phyloP scores from a whole-genome alignment of 2,113 vertebrate species.

The Cyphomyrus plagiostoma region DNA sequence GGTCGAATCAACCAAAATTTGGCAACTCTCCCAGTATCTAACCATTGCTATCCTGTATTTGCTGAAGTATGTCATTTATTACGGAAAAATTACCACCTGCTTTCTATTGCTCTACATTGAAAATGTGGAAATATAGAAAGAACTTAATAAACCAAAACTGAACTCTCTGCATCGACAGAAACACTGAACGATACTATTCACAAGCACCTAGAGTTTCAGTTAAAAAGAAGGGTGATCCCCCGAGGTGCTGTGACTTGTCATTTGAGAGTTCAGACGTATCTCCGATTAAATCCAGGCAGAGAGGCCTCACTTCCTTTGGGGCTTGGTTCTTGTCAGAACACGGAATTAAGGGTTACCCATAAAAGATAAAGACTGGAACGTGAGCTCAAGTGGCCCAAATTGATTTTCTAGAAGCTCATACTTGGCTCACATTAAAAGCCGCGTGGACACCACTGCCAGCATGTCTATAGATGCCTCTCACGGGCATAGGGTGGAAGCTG shows the following conservation, averaged over 20 bases:
- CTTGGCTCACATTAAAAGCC: neutral
- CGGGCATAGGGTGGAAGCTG: neutral
- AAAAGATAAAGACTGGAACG: neutral
- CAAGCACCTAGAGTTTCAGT: neutral
- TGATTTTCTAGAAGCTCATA: slow-evolving; percentile 13
- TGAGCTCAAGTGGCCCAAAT: slow-evolving; percentile 1
- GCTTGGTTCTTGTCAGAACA: neutral
- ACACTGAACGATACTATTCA: neutral
- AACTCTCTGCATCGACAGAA: neutral
- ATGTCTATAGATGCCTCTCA: neutral
- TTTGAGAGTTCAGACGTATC: neutral
- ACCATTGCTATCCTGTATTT: neutral
- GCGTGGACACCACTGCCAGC: neutral
- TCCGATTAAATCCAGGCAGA: neutral
- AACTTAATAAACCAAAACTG: neutral
- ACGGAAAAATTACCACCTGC: neutral
- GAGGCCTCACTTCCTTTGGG: neutral
- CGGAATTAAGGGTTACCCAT: neutral
- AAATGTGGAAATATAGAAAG: neutral
- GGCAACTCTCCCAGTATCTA: no score
- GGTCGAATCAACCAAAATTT: neutral
- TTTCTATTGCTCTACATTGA: neutral
- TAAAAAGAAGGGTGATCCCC: neutral
- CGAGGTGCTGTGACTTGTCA: neutral
- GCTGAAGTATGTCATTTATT: neutral